Conservation (phyloP, 2,797 vertebrate species). For the Sphaeramia orbicularis region DNA sequence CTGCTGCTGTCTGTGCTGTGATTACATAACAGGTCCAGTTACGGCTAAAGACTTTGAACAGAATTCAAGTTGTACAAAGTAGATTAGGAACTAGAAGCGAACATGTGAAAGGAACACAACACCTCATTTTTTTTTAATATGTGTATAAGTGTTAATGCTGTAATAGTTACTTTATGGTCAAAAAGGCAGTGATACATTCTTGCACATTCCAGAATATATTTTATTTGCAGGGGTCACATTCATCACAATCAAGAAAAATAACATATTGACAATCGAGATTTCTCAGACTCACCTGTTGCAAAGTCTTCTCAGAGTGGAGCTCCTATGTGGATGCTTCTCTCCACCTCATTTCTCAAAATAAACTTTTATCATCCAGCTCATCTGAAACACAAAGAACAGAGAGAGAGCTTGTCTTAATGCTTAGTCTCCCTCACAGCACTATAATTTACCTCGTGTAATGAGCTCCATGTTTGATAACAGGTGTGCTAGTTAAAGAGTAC, state of each 20-base stretch:
- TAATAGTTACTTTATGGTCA: neutral
- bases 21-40: constrained; percentile 54
- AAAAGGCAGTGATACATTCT: neutral
- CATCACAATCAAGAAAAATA: neutral
- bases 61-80: constrained; percentile 31
- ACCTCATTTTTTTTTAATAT: no score
- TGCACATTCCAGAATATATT: neutral
- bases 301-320: constrained; percentile 55
- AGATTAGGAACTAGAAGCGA: constrained; percentile 44
- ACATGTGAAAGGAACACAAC: neutral
- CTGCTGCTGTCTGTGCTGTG: constrained; percentile 13
- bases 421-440: constrained; percentile 33
- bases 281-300: constrained; percentile 66
- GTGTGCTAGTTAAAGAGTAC: constrained; percentile 54
- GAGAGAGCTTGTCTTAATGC: constrained; percentile 48
- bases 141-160: neutral
- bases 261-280: neutral
- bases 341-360: constrained; percentile 63
- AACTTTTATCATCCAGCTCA: constrained; percentile 58
- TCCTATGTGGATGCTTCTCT: constrained; percentile 35
- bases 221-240: no score
- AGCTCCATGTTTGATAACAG: constrained; percentile 67
- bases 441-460: constrained; percentile 49
- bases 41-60: constrained; percentile 17
- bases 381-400: constrained; percentile 78